Conservation (phyloP, 2,797 vertebrate genomes). For the Heteromormyrus szaboi region DNA sequence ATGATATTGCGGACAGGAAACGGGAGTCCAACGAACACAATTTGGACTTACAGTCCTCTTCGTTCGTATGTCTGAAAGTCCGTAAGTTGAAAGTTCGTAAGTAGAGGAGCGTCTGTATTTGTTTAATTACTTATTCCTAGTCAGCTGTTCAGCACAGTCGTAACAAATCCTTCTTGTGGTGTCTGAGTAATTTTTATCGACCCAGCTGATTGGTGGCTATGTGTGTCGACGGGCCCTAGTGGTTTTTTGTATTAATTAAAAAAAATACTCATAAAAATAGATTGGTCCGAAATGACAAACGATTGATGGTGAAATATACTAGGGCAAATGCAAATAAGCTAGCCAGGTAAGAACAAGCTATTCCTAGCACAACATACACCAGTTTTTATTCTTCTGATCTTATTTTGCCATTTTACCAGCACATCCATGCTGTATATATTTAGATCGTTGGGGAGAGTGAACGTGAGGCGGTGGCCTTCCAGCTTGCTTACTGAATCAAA, state of each 20-base stretch:
- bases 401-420: conserved; percentile 3
- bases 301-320: conserved; percentile 6
- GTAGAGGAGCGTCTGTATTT: neutral
- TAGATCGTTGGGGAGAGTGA: neutral
- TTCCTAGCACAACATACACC: neutral
- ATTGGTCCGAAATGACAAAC: neutral
- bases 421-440: neutral
- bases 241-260: neutral
- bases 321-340: conserved; percentile 11
- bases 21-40: no score
- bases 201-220: neutral
- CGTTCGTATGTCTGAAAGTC: no score
- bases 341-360: conserved; percentile 1
- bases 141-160: neutral
- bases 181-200: neutral
- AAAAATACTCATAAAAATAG: conserved; percentile 10
- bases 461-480: neutral
- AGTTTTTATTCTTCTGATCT: neutral
- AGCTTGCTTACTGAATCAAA: conserved; percentile 40
- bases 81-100: neutral
- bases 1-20: no score
- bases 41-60: neutral
- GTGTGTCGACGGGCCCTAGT: neutral
- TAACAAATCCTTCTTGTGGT: neutral
- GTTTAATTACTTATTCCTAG: neutral